Evolutionary conservation across 2,797 vertebrate species (phyloP).

Genomic region (Notamacropus eugenii): DNA sequence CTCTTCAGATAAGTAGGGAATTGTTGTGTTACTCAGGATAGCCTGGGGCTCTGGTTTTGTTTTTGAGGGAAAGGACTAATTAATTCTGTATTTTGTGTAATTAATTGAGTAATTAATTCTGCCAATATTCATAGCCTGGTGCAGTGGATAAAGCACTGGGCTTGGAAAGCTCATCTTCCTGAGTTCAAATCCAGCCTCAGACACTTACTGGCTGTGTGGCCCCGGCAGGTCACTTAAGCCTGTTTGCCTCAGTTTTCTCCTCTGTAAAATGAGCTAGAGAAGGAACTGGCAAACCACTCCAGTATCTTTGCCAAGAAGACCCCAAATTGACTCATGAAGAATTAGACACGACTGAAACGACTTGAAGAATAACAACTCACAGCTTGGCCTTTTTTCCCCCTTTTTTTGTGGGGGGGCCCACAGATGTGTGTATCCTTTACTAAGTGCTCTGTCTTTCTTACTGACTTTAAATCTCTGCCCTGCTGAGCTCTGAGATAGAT

Average conservation of each 20-base stretch:
- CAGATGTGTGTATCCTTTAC: neutral
- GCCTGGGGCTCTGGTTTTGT: neutral
- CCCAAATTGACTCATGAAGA: neutral
- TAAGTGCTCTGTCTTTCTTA: neutral
- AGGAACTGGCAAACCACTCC: neutral
- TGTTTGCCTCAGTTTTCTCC: neutral
- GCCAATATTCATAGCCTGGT: neutral
- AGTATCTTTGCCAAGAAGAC: neutral
- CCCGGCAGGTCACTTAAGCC: neutral
- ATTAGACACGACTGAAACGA: neutral
- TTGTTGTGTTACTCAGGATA: neutral
- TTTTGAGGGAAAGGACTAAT: neutral
- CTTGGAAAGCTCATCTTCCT: neutral
- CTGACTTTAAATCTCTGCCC: neutral
- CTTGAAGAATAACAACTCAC: neutral
- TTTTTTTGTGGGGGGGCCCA: neutral
- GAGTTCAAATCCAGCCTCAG: neutral
- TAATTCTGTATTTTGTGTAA: neutral
- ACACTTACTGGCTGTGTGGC: neutral
- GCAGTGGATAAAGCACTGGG: neutral
- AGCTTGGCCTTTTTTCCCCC: neutral
- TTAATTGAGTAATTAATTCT: neutral
- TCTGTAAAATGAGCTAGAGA: neutral
- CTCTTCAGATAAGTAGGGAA: neutral
- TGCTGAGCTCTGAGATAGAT: neutral